These are phyloP conservation scores for Telmatherina bonti DNA, from an alignment of 2,797 vertebrate species.

Conservation along the genomic window DNA sequence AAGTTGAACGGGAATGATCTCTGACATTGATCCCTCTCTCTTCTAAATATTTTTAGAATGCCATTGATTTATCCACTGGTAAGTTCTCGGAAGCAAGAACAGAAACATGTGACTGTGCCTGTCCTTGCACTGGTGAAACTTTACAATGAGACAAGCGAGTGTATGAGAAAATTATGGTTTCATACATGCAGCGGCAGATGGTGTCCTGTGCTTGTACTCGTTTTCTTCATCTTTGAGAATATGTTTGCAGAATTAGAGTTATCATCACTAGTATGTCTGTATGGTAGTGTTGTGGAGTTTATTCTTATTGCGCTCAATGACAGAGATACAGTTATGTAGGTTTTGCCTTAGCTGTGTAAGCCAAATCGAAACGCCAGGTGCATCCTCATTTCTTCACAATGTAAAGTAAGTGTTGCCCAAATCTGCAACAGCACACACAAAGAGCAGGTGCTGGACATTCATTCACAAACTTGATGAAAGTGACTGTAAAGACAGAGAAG, in stretches of 20 bases:
- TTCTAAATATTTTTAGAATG: conserved; percentile 86
- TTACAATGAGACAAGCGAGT: conserved; percentile 26
- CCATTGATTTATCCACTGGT: conserved; percentile 78
- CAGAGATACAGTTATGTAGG: conserved; percentile 31
- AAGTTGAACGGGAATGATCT: conserved; percentile 77
- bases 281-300: conserved; percentile 8
- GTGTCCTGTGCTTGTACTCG: neutral
- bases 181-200: conserved; percentile 3
- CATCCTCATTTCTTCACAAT: conserved; percentile 33
- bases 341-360: conserved; percentile 38
- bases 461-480: conserved; percentile 5
- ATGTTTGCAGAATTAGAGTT: conserved; percentile 8
- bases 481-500: conserved; percentile 20
- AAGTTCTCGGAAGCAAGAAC: conserved; percentile 84
- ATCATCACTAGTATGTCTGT: neutral
- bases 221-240: conserved; percentile 6
- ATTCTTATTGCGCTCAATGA: conserved; percentile 10
- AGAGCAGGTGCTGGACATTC: conserved; percentile 18
- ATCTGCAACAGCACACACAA: conserved; percentile 22
- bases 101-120: conserved; percentile 55
- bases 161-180: conserved; percentile 19
- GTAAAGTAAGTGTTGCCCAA: conserved; percentile 6
- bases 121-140: conserved; percentile 51
- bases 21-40: conserved; percentile 76
- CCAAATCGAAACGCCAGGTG: conserved; percentile 44